Evolutionary conservation across 2,113 vertebrate species (phyloP).

Genomic region (Thymallus thymallus): DNA sequence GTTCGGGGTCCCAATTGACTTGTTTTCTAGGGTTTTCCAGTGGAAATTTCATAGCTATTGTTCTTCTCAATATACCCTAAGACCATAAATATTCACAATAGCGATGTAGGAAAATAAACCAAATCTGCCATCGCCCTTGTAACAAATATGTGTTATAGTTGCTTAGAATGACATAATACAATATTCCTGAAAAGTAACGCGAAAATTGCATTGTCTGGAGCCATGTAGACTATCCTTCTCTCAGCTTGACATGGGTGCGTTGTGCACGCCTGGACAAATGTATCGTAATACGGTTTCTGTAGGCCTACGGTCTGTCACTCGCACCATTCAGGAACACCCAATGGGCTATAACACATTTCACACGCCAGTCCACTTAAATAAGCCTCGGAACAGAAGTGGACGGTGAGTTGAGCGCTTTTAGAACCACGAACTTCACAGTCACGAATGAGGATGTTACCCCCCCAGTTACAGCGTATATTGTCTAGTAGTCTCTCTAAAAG

Average conservation of each 20-base stretch:
- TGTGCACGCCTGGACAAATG: conserved; percentile 38
- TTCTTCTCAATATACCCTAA: conserved; percentile 67
- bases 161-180: conserved; percentile 19
- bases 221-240: conserved; percentile 25
- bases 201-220: conserved; percentile 49
- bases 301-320: conserved; percentile 22
- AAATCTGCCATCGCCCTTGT: conserved; percentile 47
- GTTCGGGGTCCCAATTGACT: conserved; percentile 95
- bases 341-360: conserved; percentile 29
- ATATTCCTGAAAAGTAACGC: conserved; percentile 21
- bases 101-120: conserved; percentile 61
- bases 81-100: conserved; percentile 55
- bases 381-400: conserved; percentile 4
- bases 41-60: conserved; percentile 96
- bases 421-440: conserved; percentile 51
- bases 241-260: conserved; percentile 43
- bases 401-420: not conserved
- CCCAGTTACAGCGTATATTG: too few species aligned
- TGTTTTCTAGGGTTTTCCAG: conserved; percentile 94
- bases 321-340: conserved; percentile 41
- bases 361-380: conserved; percentile 33
- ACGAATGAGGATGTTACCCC: conserved; percentile 9
- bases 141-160: conserved; percentile 22
- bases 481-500: conserved; percentile 21
- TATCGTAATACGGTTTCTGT: conserved; percentile 43